These are phyloP conservation scores for Chaetops frenatus DNA, from an alignment of 2,113 vertebrate species.

Conservation along the genomic window DNA sequence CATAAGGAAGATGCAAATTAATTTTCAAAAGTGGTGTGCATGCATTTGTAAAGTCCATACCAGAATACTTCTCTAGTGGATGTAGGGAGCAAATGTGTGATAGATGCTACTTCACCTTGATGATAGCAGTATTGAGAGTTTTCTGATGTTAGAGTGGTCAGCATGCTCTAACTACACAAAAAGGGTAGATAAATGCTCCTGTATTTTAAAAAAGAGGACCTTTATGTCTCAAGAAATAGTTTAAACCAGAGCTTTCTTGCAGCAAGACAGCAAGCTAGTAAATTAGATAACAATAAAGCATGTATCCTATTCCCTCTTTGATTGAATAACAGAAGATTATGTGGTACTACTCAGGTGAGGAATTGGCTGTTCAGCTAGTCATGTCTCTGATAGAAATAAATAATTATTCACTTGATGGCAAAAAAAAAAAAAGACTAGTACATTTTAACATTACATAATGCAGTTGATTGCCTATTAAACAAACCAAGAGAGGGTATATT, in stretches of 20 bases:
- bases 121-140: neutral
- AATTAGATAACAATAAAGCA: neutral
- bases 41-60: neutral
- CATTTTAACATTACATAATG: neutral
- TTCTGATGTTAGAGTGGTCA: neutral
- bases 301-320: neutral
- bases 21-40: neutral
- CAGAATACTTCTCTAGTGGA: neutral
- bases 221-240: neutral
- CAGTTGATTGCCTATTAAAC: neutral
- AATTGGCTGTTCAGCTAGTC: neutral
- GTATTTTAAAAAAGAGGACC: neutral
- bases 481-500: neutral
- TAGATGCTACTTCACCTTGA: neutral
- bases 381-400: neutral
- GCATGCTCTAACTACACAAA: neutral
- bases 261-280: neutral
- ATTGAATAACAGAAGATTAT: neutral
- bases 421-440: accelerated
- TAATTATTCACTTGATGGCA: neutral
- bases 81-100: neutral
- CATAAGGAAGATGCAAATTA: neutral
- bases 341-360: neutral
- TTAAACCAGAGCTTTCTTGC: neutral
- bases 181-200: neutral